A percentile compares a stretch with the other conserved stretches of the same genome.
These are phyloP conservation scores for Gymnothorax javanicus DNA, from an alignment of 2,797 vertebrate genomes.

Conservation along the genomic window DNA sequence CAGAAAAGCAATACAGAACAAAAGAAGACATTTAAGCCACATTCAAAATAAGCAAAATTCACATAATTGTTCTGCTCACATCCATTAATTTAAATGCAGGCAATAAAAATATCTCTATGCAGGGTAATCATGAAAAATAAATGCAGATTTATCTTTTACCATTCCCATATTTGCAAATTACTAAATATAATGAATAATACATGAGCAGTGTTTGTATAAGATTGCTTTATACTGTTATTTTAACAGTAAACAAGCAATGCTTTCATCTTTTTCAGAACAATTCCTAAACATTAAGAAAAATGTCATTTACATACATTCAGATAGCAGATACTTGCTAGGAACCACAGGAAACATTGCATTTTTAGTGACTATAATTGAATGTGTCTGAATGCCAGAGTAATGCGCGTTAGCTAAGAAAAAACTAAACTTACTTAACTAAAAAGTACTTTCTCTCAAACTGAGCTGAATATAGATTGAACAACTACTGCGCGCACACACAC, in stretches of 20 bases:
- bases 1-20: background rate
- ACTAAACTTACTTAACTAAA: background rate
- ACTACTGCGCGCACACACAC: background rate
- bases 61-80: background rate
- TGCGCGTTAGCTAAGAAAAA: background rate
- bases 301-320: background rate
- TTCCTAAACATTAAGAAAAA: conserved; percentile 6
- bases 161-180: background rate
- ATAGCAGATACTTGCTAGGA: background rate
- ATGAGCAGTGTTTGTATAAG: background rate
- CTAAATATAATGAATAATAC: conserved; percentile 12
- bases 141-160: conserved; percentile 3
- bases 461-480: background rate
- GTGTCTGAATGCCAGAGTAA: background rate
- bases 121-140: background rate
- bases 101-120: background rate
- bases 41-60: background rate
- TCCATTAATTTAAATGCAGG: conserved; percentile 2
- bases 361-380: background rate
- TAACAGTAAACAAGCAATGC: background rate
- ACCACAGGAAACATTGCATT: background rate
- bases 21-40: background rate
- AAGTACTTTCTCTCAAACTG: background rate
- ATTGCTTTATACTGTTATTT: background rate
- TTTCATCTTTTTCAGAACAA: background rate